phyloP scores from a whole-genome alignment of 2,888 invertebrate species.

The Epirrhoe alternata region DNA sequence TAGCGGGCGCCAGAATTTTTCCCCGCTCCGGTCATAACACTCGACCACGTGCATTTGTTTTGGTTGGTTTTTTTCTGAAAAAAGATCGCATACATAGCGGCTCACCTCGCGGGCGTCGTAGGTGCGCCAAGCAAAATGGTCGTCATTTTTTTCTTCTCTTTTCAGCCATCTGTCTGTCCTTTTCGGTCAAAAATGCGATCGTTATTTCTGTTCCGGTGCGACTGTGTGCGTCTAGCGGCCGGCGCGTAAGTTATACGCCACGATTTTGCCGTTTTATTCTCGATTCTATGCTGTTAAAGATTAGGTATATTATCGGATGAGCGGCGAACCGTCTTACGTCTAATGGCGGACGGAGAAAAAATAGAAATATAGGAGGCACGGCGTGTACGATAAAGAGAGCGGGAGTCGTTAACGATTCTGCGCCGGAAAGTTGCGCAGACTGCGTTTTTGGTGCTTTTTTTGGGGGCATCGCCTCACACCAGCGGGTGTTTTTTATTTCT shows the following conservation, averaged over 20 bases:
- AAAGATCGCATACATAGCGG: conserved; percentile 81
- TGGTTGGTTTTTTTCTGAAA: conserved; percentile 83
- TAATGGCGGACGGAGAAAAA: conserved; percentile 80
- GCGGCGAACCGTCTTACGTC: conserved; percentile 72
- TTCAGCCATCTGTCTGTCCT: conserved; percentile 85
- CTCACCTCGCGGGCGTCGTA: conserved; percentile 74
- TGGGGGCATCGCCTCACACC: conserved; percentile 84
- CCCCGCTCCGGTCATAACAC: conserved; percentile 82
- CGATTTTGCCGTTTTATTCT: conserved; percentile 41
- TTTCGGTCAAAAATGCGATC: conserved; percentile 86
- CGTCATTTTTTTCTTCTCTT: conserved; percentile 85
- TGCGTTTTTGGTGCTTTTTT: conserved; percentile 86
- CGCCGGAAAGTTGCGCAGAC: conserved; percentile 86
- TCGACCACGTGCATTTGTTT: conserved; percentile 85
- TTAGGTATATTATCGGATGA: conserved; percentile 51
- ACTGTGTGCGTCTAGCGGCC: conserved; percentile 78
- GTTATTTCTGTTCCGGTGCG: conserved; percentile 85
- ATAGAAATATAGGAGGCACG: conserved; percentile 85
- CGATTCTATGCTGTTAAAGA: conserved; percentile 16
- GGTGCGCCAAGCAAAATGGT: conserved; percentile 84
- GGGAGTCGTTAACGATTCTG: conserved; percentile 86
- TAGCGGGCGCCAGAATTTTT: conserved; percentile 77
- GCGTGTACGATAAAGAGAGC: conserved; percentile 84
- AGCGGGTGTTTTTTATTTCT: conserved; percentile 82
- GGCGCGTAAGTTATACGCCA: conserved; percentile 67